Conservation (phyloP, 2,113 vertebrate genomes). For the Tragelaphus strepsiceros region DNA sequence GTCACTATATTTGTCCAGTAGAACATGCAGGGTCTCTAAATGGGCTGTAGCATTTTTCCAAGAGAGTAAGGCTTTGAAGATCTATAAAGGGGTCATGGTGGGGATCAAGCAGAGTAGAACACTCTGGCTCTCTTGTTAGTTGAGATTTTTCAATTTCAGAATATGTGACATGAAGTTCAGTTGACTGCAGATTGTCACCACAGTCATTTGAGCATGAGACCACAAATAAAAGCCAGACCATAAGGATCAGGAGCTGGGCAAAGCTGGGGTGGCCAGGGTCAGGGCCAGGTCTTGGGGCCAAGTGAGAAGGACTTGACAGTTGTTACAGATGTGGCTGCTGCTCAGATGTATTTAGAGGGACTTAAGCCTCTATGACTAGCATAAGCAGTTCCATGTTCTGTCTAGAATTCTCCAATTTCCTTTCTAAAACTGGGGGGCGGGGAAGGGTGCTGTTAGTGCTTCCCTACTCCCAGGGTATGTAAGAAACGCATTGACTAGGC, state of each 20-base stretch:
- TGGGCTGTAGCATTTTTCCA: not conserved
- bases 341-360: constrained; percentile 32
- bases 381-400: not conserved
- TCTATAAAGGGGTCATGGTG: not conserved
- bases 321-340: not conserved
- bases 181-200: not conserved
- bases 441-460: not conserved
- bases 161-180: not conserved
- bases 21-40: not conserved
- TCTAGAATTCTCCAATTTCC: not conserved
- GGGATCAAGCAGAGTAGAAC: not conserved
- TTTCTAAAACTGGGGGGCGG: not conserved
- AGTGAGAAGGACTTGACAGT: not conserved
- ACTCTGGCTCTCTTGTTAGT: not conserved
- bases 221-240: not conserved
- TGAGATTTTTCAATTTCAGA: not conserved
- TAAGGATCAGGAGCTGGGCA: not conserved
- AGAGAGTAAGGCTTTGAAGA: not conserved
- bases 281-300: not conserved
- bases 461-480: not conserved
- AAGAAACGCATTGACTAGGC: not conserved
- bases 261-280: not conserved
- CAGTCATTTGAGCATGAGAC: not conserved
- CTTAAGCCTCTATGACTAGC: not conserved
- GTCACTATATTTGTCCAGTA: not conserved